These are phyloP conservation scores for Pollenia amentaria DNA, from an alignment of 2,888 invertebrate species.

Conservation along the genomic window DNA sequence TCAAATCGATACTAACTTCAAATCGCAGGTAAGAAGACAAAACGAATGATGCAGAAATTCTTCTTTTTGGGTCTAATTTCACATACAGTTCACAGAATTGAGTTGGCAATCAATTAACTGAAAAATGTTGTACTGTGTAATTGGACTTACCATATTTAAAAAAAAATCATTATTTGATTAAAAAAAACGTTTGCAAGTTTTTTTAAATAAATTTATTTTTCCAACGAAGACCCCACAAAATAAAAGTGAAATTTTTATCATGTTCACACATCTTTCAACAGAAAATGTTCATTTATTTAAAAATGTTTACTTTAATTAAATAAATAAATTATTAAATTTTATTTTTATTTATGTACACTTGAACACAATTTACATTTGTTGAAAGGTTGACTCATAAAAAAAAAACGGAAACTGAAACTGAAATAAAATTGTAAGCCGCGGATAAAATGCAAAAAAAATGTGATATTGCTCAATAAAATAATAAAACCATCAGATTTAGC, in stretches of 20 bases:
- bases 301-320: conserved; percentile 23
- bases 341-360: not conserved
- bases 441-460: conserved; percentile 7
- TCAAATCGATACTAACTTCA: too few relatives aligned
- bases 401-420: conserved; percentile 15
- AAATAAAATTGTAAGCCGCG: not conserved
- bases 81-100: too few relatives aligned
- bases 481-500: not conserved
- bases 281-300: not conserved
- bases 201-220: too few relatives aligned
- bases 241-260: conserved; percentile 18
- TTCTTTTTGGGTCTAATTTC: too few relatives aligned
- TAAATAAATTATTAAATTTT: conserved; percentile 39
- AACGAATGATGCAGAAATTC: too few relatives aligned
- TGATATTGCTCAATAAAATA: conserved; percentile 25
- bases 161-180: too few relatives aligned
- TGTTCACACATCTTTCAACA: conserved; percentile 1
- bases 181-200: too few relatives aligned
- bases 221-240: not conserved
- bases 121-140: too few relatives aligned
- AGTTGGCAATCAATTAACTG: too few relatives aligned
- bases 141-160: too few relatives aligned
- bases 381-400: not conserved
- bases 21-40: too few relatives aligned
- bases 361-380: not conserved